Conservation (phyloP, 2,113 vertebrate species). For the Tragelaphus imberbis region DNA sequence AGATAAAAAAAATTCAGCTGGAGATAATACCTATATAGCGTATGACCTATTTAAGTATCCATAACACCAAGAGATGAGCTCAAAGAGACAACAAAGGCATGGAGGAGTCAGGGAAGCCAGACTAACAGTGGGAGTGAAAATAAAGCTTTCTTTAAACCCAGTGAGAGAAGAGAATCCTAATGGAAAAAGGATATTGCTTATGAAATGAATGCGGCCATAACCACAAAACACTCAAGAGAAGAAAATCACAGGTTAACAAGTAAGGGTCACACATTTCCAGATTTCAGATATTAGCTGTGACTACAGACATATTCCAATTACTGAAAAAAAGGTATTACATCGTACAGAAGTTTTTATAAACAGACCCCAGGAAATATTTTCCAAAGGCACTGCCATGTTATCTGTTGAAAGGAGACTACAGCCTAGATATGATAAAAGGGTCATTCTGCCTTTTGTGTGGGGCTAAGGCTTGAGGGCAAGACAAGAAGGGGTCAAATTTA, state of each 20-base stretch:
- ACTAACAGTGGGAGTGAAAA: slow-evolving; percentile 51
- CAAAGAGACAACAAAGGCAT: slow-evolving; percentile 63
- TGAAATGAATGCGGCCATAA: neutral
- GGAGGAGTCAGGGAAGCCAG: slow-evolving; percentile 27
- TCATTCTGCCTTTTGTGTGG: slow-evolving; percentile 38
- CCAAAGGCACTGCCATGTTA: neutral
- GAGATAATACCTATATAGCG: slow-evolving; percentile 43
- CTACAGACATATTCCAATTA: slow-evolving; percentile 54
- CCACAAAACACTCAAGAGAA: slow-evolving; percentile 12
- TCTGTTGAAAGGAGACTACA: slow-evolving; percentile 34
- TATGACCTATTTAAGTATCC: slow-evolving; percentile 66
- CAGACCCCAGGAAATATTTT: slow-evolving; percentile 56
- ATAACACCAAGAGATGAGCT: slow-evolving; percentile 40
- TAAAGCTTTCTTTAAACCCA: slow-evolving; percentile 56
- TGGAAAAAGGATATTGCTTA: slow-evolving; percentile 40
- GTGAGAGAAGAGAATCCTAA: slow-evolving; percentile 40
- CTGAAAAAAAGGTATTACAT: slow-evolving; percentile 22
- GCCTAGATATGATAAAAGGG: slow-evolving; percentile 25
- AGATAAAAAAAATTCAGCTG: slow-evolving; percentile 41
- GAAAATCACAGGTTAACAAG: slow-evolving; percentile 68
- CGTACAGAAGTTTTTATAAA: slow-evolving; percentile 57
- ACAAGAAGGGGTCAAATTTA: slow-evolving; percentile 7
- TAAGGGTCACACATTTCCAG: slow-evolving; percentile 43
- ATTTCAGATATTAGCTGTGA: slow-evolving; percentile 47
- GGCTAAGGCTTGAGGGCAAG: neutral